A percentile compares a stretch with the other conserved stretches of the same genome.
phyloP scores from a whole-genome alignment of 2,113 vertebrate species.

The Anolis sagrei region DNA sequence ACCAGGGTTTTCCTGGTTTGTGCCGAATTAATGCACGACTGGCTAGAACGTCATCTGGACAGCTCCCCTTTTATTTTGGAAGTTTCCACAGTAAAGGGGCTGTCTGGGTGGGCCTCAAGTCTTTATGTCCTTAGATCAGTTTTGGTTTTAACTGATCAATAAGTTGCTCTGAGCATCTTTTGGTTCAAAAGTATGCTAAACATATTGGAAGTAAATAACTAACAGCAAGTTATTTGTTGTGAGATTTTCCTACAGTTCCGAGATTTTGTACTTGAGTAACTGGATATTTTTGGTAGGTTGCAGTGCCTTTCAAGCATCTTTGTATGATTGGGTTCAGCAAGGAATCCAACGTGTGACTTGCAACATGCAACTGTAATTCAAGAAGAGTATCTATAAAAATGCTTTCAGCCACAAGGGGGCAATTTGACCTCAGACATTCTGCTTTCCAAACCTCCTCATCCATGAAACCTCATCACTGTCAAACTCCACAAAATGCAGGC shows the following conservation, averaged over 20 bases:
- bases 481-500: slow-evolving; percentile 23
- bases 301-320: background rate
- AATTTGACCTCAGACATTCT: slow-evolving; percentile 61
- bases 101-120: too few relatives aligned
- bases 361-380: background rate
- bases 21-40: too few relatives aligned
- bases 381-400: slow-evolving; percentile 1
- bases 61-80: too few relatives aligned
- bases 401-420: slow-evolving; percentile 65
- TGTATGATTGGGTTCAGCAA: background rate
- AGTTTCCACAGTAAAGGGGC: too few relatives aligned
- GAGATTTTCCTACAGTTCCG: background rate
- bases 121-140: too few relatives aligned
- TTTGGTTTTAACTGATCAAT: background rate
- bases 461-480: slow-evolving; percentile 34
- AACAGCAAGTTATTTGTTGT: background rate
- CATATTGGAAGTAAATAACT: background rate
- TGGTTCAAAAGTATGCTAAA: background rate
- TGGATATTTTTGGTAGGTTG: too few relatives aligned
- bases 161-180: background rate
- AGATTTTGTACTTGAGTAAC: background rate
- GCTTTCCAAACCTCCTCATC: background rate
- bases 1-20: too few relatives aligned
- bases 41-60: too few relatives aligned
- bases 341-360: background rate